These are phyloP conservation scores for Paramormyrops hopkinsi DNA, from an alignment of 2,797 vertebrate genomes.

Conservation along the genomic window DNA sequence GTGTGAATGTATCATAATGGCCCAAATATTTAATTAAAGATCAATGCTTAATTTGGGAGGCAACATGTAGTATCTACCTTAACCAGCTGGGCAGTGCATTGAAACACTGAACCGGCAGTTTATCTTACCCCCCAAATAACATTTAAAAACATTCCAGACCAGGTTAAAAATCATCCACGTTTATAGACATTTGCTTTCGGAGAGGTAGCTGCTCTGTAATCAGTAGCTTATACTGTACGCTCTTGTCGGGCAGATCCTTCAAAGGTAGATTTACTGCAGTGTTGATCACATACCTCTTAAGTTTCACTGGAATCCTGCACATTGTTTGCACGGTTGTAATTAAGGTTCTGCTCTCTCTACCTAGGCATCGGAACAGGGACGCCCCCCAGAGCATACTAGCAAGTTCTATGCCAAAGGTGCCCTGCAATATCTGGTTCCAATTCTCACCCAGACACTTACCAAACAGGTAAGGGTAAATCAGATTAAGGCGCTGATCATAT, in stretches of 20 bases:
- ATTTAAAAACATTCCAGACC: not conserved
- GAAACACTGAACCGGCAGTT: not conserved
- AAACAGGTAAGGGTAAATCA: conserved; percentile 76
- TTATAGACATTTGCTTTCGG: not conserved
- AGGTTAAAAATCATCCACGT: not conserved
- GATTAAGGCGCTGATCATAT: not conserved
- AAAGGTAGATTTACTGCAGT: not conserved
- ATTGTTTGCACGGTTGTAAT: not conserved
- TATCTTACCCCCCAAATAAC: not conserved
- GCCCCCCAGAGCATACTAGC: conserved; percentile 95
- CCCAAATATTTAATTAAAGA: not conserved
- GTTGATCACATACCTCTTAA: not conserved
- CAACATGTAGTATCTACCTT: not conserved
- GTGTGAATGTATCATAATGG: not conserved
- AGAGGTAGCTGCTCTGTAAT: not conserved
- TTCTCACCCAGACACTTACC: conserved; percentile 90
- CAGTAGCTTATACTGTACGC: not conserved
- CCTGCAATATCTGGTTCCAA: conserved; percentile 94
- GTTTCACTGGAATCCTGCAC: not conserved
- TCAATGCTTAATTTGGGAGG: not conserved
- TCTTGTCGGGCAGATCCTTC: not conserved
- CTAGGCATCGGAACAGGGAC: conserved; percentile 92
- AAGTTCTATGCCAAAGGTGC: conserved; percentile 98
- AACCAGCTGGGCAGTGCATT: not conserved
- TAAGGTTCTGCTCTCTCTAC: conserved; percentile 8